Conservation (phyloP, 2,113 vertebrate species). For the Phaethon lepturus region DNA sequence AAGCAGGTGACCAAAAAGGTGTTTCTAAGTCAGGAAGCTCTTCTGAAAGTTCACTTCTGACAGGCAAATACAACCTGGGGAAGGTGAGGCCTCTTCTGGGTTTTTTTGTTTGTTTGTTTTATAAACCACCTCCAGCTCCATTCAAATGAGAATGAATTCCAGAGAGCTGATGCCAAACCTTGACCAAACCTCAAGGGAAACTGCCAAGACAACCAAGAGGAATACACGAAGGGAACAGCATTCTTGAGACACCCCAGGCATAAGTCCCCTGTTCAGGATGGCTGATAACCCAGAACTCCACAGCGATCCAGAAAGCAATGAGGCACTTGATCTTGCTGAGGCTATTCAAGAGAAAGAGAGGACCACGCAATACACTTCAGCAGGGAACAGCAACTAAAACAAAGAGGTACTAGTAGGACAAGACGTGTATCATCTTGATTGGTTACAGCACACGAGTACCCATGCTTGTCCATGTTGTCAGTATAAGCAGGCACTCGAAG, state of each 20-base stretch:
- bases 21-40: not conserved
- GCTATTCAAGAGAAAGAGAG: not conserved
- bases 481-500: not conserved
- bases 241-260: not conserved
- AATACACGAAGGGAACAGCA: not conserved
- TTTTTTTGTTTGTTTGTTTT: not conserved
- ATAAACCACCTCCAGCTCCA: not conserved
- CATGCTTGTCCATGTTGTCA: not conserved
- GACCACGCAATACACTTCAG: not conserved
- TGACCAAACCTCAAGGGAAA: not conserved
- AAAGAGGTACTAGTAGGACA: not conserved
- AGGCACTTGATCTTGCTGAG: not conserved
- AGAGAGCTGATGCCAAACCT: not conserved
- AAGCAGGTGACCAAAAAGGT: not conserved
- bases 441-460: not conserved
- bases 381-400: not conserved
- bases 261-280: not conserved
- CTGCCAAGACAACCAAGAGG: not conserved
- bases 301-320: not conserved
- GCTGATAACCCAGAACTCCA: not conserved
- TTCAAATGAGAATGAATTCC: not conserved
- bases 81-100: not conserved
- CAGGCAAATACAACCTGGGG: not conserved
- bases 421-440: accelerated
- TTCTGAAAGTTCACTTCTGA: not conserved